Percentiles rank a stretch among this genome's conserved stretches.
Evolutionary conservation across 2,113 vertebrate genomes (phyloP).

Genomic region (Eleginops maclovinus): DNA sequence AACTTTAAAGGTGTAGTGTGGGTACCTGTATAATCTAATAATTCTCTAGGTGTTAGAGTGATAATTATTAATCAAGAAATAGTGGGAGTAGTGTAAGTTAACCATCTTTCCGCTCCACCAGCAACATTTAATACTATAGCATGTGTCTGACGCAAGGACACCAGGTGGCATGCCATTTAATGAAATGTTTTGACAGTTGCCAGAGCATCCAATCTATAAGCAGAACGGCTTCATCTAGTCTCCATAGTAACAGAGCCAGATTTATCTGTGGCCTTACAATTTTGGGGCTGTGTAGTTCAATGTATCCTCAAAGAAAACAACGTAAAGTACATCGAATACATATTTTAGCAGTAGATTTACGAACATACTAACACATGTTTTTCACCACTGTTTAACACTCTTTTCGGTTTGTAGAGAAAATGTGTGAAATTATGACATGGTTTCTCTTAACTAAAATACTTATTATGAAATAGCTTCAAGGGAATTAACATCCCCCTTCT

Average conservation of each 20-base stretch:
- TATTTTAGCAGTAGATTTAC: too few species aligned
- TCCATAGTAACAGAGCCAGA: conserved; percentile 37
- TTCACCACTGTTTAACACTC: background rate
- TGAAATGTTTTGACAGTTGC: conserved; percentile 32
- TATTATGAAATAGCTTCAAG: background rate
- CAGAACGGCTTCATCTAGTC: conserved; percentile 34
- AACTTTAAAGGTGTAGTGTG: background rate
- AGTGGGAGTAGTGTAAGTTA: background rate
- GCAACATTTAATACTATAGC: background rate
- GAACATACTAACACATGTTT: too few species aligned
- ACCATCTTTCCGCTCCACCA: background rate
- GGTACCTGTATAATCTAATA: background rate
- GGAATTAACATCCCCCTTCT: background rate
- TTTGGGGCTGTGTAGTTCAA: conserved; percentile 7
- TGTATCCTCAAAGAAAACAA: background rate
- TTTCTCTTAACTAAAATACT: too few species aligned
- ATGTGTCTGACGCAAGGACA: conserved; percentile 4
- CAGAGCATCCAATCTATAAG: conserved; percentile 13
- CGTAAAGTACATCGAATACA: too few species aligned
- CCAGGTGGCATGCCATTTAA: conserved; percentile 6
- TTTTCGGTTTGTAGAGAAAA: background rate
- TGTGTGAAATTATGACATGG: background rate
- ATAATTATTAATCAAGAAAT: background rate
- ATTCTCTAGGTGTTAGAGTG: background rate
- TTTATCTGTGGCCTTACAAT: conserved; percentile 13